Base-by-base conservation (phyloP, 2,113 vertebrate genomes). In the Enhydra lutris region DNA sequence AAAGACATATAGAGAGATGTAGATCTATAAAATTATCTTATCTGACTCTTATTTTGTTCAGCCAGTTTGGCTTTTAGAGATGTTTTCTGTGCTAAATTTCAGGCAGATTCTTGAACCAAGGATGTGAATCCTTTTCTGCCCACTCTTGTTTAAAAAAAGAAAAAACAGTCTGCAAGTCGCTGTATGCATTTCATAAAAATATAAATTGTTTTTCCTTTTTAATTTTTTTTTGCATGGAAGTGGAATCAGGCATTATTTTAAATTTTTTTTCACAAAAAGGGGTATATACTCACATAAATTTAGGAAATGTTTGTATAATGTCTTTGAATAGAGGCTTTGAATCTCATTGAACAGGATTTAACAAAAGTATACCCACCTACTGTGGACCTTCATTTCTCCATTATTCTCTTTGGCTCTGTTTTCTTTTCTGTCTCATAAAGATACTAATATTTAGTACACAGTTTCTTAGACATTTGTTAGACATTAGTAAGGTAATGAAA, bases 381-480 rank as follows among this genome's bases (percentile, higher is more conserved):
- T 85, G 9, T 89, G 17, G 12, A n/a, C 13, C 9, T 4, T 91
- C 52, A 39, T 67, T n/a, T 12, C 13, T 10, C 13, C 13, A 6
- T 85, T 88, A 79, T 57, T 50, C 26, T 76, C 17, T 97, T 89
- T 89, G 24, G 47, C 26, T 84, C 36, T 82, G 3, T 63, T 93
- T 96, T 93, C 7, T 42, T 26, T 47, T 71, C 6, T 87, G 34
- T 80, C 45, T 47, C 15, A 15, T 47, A n/a, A 52, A 59, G 26
- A 69, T 84, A 45, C 23, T 71, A 94, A 78, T 76, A 71, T 78
- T 96, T 78, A 78, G 71, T 76, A 69, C 11, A 61, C 11, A 57
- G 21, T 12, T 78, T 94, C 61, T 97, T 69, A 83, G 47, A 83
- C 92, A 95, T 82, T 21, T 94, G 52, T 97, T 69, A 83, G 47